Evolutionary conservation across 2,797 vertebrate genomes (phyloP).

Genomic region (Gymnothorax reevesii): DNA sequence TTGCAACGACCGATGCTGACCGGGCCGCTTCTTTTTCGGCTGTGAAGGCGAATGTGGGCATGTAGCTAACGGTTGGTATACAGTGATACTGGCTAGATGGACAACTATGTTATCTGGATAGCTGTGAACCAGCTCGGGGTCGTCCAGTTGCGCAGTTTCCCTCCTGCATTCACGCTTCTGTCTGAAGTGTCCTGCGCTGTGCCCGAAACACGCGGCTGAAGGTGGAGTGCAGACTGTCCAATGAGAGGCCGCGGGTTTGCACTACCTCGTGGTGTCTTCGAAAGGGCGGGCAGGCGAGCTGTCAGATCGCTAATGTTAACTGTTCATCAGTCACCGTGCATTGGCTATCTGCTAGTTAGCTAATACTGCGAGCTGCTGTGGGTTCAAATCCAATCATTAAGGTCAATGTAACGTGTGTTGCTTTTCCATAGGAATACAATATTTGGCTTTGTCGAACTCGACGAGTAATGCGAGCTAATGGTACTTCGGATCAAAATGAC

Average conservation of each 20-base stretch:
- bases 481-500: no score
- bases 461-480: no score
- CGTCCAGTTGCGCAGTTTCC: neutral
- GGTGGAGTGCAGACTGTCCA: constrained; percentile 6
- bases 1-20: neutral
- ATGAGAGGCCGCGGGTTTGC: constrained; percentile 1
- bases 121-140: constrained; percentile 6
- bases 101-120: constrained; percentile 9
- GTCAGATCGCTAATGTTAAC: neutral
- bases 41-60: neutral
- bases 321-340: no score
- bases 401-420: no score
- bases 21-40: neutral
- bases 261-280: neutral
- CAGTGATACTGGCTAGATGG: neutral
- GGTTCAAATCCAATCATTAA: no score
- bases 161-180: neutral
- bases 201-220: constrained; percentile 6
- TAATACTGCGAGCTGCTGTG: no score
- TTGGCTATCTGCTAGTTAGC: neutral
- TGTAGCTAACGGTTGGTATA: neutral
- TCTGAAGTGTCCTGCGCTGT: neutral
- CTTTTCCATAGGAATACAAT: no score
- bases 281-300: neutral
- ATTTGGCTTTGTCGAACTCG: no score